Base-by-base conservation (phyloP, 2,797 vertebrate species). In the Anabacerthia variegaticeps region DNA sequence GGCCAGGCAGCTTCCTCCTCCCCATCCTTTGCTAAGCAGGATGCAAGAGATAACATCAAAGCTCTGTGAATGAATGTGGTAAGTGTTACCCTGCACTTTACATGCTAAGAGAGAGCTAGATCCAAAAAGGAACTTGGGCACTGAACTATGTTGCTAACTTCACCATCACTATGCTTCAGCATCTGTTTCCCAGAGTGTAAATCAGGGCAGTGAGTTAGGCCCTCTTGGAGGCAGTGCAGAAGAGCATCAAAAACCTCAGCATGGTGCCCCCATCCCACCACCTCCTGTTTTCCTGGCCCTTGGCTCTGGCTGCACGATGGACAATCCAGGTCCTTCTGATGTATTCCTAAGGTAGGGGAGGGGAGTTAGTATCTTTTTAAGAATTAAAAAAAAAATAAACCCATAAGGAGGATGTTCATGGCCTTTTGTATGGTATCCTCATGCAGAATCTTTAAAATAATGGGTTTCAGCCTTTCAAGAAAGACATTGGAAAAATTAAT, bases 11-110 rank as follows among this genome's bases (percentile, higher is more conserved):
- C 68, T 34, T 88, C 36, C 49, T 26, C 66, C 54, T 88, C 59
- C 56, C 26, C 21, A 51, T 43, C 26, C 65, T 88, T 83, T 44
- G 36, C 85, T 91, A 78, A 79, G 78, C 61, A 44, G 73, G 69
- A 81, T 85, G 46, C 54, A 66, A 37, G 82, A 72, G 68, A 75
- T 43, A 93, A 93, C 72, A 93, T 94, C 89, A 96, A 93, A 94
- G 86, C 61, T 71, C 65, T n/a, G 27, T 43, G 9, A 3, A 52
- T 89, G 52, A 95, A 85, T 85, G 68, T 44, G 54, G 32, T 58
- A 68, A 74, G 37, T 93, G 78, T 91, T 83, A 89, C 22, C 46
- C 68, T 1, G 5, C 2, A 2, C 58, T 39, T 5, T 75, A 52
- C 27, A 28, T 3, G 20, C 67, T 83, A 49, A 22, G 24, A 65